Base-by-base conservation (phyloP, 2,113 vertebrate species). In the Microcebus murinus region DNA sequence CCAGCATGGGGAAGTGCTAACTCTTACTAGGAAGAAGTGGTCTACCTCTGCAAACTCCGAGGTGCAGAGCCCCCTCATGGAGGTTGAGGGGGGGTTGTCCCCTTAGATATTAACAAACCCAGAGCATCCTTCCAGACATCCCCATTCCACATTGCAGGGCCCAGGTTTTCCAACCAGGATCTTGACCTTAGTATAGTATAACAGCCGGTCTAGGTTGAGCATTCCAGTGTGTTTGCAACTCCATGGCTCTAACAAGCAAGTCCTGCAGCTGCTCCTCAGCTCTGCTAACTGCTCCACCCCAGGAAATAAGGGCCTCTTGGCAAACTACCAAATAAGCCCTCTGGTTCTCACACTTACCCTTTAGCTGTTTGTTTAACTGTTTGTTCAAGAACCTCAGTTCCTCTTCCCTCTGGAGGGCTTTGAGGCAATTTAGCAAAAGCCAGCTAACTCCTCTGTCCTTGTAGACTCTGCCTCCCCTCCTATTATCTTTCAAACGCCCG, bases 311-410 rank as follows among this genome's bases (percentile, higher is more conserved):
- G 36, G 36, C 36, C 36, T 36, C 36, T 36, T 36, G 36, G 36
- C 36, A 36, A 36, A 36, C 36, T 36, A 36, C 36, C 36, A 36
- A 36, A 36, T 36, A 36, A 36, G 36, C 36, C 36, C 36, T 36
- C 36, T 36, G 36, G 36, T 36, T 36, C 36, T 89, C 61, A 77
- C 36, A 50, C 31, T 93, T 81, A 57, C 20, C 31, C 50, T 39
- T 55, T 50, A 90, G 25, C 57, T 80, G 29, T 84, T 79, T 90
- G n/a, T 84, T 74, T 90, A 94, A 87, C 39, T 92, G 29, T 57
- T 87, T 71, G 68, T 45, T 82, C 82, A 87, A 63, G 67, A 23
- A 29, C 59, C 68, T 52, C 4, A 36, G 34, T 90, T 90, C 65
- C 34, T 95, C 21, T 31, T 79, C 34, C 1, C 6, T 67, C 11